A percentile compares a stretch with the other conserved stretches of the same genome.
These are phyloP conservation scores for Agrochola lychnidis DNA, from an alignment of 2,888 invertebrate species.

Conservation along the genomic window DNA sequence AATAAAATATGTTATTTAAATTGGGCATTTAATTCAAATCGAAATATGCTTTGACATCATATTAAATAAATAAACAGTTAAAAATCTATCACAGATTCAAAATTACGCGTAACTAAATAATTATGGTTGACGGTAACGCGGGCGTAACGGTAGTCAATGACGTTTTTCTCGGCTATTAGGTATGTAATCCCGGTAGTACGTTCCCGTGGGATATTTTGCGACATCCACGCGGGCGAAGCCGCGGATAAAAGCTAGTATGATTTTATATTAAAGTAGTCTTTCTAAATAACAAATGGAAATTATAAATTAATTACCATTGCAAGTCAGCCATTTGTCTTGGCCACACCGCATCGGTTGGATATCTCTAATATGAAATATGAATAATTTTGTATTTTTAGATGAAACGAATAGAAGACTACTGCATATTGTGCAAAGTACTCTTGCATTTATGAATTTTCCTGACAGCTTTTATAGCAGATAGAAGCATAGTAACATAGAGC, in stretches of 20 bases:
- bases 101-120: too few relatives aligned
- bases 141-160: too few relatives aligned
- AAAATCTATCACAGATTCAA: too few relatives aligned
- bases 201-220: too few relatives aligned
- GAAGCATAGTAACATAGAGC: neutral
- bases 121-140: too few relatives aligned
- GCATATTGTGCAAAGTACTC: neutral
- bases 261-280: neutral
- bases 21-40: too few relatives aligned
- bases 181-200: too few relatives aligned
- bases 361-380: slow-evolving; percentile 18
- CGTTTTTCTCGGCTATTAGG: too few relatives aligned
- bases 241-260: neutral
- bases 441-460: slow-evolving; percentile 20
- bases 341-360: slow-evolving; percentile 6
- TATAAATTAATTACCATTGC: slow-evolving; percentile 20
- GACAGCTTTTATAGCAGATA: neutral
- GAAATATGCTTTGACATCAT: too few relatives aligned
- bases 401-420: slow-evolving; percentile 11
- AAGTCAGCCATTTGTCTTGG: slow-evolving; percentile 31
- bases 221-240: too few relatives aligned
- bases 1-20: too few relatives aligned
- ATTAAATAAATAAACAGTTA: too few relatives aligned
- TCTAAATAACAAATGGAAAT: slow-evolving; percentile 20
- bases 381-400: slow-evolving; percentile 33